Conservation (phyloP, 2,113 vertebrate genomes). For the Hypocryptadius cinnamomeus region DNA sequence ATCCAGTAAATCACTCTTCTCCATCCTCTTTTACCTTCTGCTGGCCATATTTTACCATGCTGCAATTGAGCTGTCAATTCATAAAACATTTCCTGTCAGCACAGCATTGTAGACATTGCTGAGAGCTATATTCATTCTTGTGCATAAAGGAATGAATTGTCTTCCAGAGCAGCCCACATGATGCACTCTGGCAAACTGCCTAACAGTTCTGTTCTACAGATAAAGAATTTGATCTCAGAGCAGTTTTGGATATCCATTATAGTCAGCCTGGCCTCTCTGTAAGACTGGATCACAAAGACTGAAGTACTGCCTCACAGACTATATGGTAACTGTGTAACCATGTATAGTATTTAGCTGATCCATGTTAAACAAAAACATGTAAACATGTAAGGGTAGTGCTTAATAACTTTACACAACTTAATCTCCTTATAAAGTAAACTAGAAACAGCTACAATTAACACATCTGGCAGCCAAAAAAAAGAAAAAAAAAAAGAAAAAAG, state of each 20-base stretch:
- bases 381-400: not conserved
- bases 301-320: not conserved
- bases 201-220: not conserved
- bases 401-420: not conserved
- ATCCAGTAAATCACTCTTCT: not conserved
- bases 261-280: not conserved
- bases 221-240: not conserved
- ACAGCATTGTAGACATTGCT: not conserved
- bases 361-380: not conserved
- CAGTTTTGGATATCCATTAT: not conserved
- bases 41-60: not conserved
- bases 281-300: not conserved
- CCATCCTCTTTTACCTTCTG: not conserved
- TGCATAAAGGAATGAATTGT: conserved; percentile 18
- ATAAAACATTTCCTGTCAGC: not conserved
- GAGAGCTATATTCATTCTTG: not conserved
- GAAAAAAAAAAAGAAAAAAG: not conserved
- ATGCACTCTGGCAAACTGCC: conserved; percentile 16
- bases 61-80: not conserved
- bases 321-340: not conserved
- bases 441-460: not conserved
- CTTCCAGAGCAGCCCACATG: not conserved
- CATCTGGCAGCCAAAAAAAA: not conserved
- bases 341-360: not conserved
- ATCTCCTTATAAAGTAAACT: not conserved